Evolutionary conservation across 2,888 invertebrate genomes (phyloP), one percentile per base, ranked within the genome.

Genomic region (Protodeltote pygarga): DNA sequence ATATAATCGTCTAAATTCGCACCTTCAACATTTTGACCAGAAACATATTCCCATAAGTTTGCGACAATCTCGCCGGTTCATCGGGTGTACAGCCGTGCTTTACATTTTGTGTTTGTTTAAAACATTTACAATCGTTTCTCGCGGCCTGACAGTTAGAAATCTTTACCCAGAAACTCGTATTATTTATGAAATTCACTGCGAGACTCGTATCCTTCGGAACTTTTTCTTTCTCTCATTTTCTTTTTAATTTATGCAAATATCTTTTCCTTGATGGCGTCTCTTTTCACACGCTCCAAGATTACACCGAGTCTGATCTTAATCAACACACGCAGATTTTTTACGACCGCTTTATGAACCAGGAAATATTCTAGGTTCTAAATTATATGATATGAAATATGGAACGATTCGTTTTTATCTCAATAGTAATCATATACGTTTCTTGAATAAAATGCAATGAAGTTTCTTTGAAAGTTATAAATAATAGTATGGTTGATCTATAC

Each of bases 241-340:
- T 62, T 66, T 75, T 73, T 71, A 70, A 72, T 74, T 76, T 69
- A 73, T 70, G 42, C 59, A 48, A 55, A 52, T 65, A 66, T 65
- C 60, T 75, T 79, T 71, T 54, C 60, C 75, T 77, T 81, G 77
- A 83, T 84, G 83, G 77, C 74, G 73, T 76, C 52, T 73, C 50
- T 67, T 77, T 86, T 88, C 87, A 83, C 85, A 89, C 85, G 84
- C 76, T 83, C 76, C 32, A 34, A 63, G 65, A 68, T 71, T 61
- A 62, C 52, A 33, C 34, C 61, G 66, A 61, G 55, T 57, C 65
- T 64, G 71, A 82, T 79, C 75, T 77, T 83, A 83, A 87, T 88
- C 78, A 78, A 77, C 72, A 37, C 42, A 64, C 61, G 72, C 66
- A 59, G 69, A 74, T 76, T 80, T 85, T 83, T 84, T 84, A 77